A percentile compares a stretch with the other conserved stretches of the same genome.
These are phyloP conservation scores for Mastigias papua DNA, from an alignment of 30 jellyfish, hydroid and myxozoan species.

Conservation along the genomic window DNA sequence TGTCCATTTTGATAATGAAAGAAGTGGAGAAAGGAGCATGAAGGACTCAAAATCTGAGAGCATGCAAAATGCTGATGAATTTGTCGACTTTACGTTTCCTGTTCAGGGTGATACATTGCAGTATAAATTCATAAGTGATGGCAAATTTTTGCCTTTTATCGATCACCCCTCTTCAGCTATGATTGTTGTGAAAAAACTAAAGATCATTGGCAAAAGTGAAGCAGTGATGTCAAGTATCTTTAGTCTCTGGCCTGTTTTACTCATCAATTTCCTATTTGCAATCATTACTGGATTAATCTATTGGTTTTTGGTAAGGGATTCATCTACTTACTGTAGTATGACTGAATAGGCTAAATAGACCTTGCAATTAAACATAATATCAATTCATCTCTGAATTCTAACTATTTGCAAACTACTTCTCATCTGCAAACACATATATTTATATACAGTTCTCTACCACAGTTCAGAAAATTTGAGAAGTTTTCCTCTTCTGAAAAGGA, in stretches of 20 bases:
- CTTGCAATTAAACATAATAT: too few relatives aligned
- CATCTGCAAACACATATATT: too few relatives aligned
- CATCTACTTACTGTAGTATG: not conserved
- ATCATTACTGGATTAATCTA: conserved; percentile 27
- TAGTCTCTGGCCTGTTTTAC: conserved; percentile 54
- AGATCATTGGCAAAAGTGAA: conserved; percentile 5
- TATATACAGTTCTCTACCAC: too few relatives aligned
- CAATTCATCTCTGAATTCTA: too few relatives aligned
- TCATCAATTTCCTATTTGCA: conserved; percentile 32
- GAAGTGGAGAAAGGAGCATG: conserved; percentile 14
- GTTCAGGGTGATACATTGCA: conserved; percentile 31
- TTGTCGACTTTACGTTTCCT: conserved; percentile 46
- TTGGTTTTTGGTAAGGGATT: conserved; percentile 53
- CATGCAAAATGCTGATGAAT: conserved; percentile 29
- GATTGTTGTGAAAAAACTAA: conserved; percentile 40
- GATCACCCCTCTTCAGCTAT: conserved; percentile 47
- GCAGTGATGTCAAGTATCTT: conserved; percentile 40
- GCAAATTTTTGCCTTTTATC: conserved; percentile 46
- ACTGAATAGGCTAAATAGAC: too few relatives aligned
- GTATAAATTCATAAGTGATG: conserved; percentile 29
- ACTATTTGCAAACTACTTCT: too few relatives aligned
- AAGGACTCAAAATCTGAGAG: conserved; percentile 11
- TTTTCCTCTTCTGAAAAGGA: too few relatives aligned
- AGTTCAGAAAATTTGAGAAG: too few relatives aligned
- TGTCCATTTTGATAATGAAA: conserved; percentile 60